phyloP scores from a whole-genome alignment of 2,113 vertebrate species.

The Danionella cerebrum region DNA sequence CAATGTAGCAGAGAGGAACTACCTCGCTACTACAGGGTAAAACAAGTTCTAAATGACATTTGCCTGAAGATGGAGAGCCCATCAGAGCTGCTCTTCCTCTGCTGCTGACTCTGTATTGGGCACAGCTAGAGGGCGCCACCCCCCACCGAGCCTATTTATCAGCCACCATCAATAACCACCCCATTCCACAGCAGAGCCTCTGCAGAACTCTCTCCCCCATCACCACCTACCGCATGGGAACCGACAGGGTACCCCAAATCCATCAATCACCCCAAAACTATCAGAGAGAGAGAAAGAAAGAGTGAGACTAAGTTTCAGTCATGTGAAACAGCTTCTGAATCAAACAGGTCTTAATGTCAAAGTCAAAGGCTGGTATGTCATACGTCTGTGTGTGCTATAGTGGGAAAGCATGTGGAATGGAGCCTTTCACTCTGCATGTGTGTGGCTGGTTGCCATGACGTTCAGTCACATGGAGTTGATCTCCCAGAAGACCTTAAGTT shows the following conservation, averaged over 20 bases:
- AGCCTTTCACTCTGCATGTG: constrained; percentile 13
- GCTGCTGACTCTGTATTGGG: constrained; percentile 24
- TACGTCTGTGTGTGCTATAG: constrained; percentile 8
- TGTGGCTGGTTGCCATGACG: constrained; percentile 58
- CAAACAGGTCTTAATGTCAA: neutral
- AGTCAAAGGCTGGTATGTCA: constrained; percentile 5
- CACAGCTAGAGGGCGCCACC: constrained; percentile 65
- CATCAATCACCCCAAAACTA: constrained; percentile 61
- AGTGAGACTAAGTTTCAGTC: constrained; percentile 27
- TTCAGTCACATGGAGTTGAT: constrained; percentile 51
- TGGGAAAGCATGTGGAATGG: neutral
- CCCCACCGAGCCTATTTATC: constrained; percentile 62
- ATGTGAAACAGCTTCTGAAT: neutral
- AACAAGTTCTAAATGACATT: constrained; percentile 28
- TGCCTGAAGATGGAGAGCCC: constrained; percentile 29
- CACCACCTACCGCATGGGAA: constrained; percentile 66
- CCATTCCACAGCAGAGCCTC: constrained; percentile 28
- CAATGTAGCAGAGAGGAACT: no score
- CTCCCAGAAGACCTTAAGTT: constrained; percentile 50
- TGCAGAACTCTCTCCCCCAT: constrained; percentile 40
- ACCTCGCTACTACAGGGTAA: no score
- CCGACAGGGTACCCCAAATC: constrained; percentile 45
- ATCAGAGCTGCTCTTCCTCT: constrained; percentile 5
- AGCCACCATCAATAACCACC: constrained; percentile 57
- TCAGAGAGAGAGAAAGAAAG: neutral